A percentile compares a stretch with the other conserved stretches of the same genome.
phyloP scores from a whole-genome alignment of 2,888 invertebrate genomes.

The Dicyrtoma fusca region DNA sequence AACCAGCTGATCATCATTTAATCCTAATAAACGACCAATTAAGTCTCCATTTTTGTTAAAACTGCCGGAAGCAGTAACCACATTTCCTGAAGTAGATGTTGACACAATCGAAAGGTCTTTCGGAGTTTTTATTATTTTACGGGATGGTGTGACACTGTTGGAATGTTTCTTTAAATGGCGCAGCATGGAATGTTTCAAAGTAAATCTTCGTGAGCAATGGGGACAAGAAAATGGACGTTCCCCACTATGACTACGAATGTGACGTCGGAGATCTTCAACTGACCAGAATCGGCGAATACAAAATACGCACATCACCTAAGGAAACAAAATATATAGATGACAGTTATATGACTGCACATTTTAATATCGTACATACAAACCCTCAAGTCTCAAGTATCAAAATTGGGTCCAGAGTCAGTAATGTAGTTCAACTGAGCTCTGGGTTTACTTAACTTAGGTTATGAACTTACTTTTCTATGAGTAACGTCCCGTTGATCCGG shows the following conservation, averaged over 20 bases:
- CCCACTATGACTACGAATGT: constrained; percentile 81
- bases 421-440: not conserved
- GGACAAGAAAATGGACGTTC: constrained; percentile 91
- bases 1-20: constrained; percentile 80
- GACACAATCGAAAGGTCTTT: constrained; percentile 41
- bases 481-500: constrained; percentile 42
- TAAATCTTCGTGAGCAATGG: constrained; percentile 83
- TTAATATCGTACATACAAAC: too few species aligned
- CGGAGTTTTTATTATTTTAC: constrained; percentile 63
- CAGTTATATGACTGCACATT: too few species aligned
- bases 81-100: constrained; percentile 60
- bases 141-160: constrained; percentile 60
- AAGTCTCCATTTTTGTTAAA: constrained; percentile 66
- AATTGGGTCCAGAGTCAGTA: too few species aligned
- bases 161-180: constrained; percentile 86
- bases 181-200: constrained; percentile 92
- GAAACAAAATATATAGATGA: constrained; percentile 43
- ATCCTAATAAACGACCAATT: constrained; percentile 86
- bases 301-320: constrained; percentile 82
- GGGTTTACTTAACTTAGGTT: not conserved
- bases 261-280: constrained; percentile 86
- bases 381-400: too few species aligned
- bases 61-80: constrained; percentile 60
- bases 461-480: constrained; percentile 47
- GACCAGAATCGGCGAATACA: constrained; percentile 95